Base-by-base conservation (phyloP, 2,113 vertebrate species). In the Vimba vimba region DNA sequence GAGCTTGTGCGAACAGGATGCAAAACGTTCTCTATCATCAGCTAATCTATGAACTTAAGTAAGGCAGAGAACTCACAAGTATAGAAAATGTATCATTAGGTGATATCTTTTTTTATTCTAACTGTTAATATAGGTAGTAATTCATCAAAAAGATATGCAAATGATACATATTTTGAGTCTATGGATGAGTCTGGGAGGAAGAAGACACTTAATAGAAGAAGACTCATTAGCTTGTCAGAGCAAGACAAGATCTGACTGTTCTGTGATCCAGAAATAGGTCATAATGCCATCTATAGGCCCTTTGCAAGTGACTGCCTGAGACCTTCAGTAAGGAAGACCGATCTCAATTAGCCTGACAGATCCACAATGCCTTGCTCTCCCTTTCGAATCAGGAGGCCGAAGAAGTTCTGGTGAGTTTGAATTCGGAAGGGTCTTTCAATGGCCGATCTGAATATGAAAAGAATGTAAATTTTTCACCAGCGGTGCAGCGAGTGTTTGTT, bases 371-470 rank as follows among this genome's bases (percentile, higher is more conserved):
- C 89, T 83, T 91, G 90, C 82, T 89, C 89, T 50, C 89, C 87
- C 15, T 86, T 91, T 57, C 75, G 89, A 76, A 83, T 91, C 43
- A 84, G 89, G 74, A 90, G 50, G 82, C 86, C 84, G 23, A 86
- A 60, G 86, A 91, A 88, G 59, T 88, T 89, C 81, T 89, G 90
- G 90, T 91, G 86, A 91, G 88, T 88, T 77, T 82, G 59, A 69
- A 74, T 82, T 36, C 36, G 3, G 60, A 23, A 74, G 12, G 39
- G 27, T 59, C 50, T 27, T 86, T 68, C 59, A 73, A 25, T 86
- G 77, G 25, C 17, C 23, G 30, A 66, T 73, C 82, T 79, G 45
- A 79, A 88, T 83, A 64, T 83, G 52, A 71, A 62, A 71, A 52
- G 55, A 55, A 79, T 62, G 27, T 21, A 11, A 19, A 85, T 68